Evolutionary conservation across 2,888 invertebrate genomes (phyloP).

Genomic region (Spialia ferax): DNA sequence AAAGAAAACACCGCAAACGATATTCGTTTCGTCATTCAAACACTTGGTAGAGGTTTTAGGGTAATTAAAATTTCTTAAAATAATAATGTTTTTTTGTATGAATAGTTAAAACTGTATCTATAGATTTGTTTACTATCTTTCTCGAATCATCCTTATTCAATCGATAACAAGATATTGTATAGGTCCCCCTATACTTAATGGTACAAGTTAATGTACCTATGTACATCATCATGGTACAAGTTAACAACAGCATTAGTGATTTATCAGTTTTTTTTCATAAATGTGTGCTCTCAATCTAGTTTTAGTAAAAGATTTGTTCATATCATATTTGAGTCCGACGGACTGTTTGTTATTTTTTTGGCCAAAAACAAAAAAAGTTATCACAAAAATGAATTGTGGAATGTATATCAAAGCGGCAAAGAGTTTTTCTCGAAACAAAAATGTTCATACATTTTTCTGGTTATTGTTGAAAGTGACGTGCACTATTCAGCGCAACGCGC

Average conservation of each 20-base stretch:
- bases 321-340: neutral
- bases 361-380: neutral
- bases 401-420: conserved; percentile 26
- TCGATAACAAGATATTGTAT: too few species aligned
- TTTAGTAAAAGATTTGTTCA: neutral
- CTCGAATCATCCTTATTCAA: too few species aligned
- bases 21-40: neutral
- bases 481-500: conserved; percentile 13
- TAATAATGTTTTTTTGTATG: too few species aligned
- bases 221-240: too few species aligned
- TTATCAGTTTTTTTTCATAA: too few species aligned
- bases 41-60: neutral
- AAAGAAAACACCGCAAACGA: conserved; percentile 21
- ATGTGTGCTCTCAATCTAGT: neutral
- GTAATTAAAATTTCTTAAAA: too few species aligned
- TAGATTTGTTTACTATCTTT: too few species aligned
- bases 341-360: neutral
- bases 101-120: too few species aligned
- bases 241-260: too few species aligned
- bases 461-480: conserved; percentile 27
- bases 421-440: conserved; percentile 25
- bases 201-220: too few species aligned
- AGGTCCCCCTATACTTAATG: too few species aligned
- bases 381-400: neutral
- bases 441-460: conserved; percentile 17